A percentile compares a stretch with the other conserved stretches of the same genome.
phyloP scores from a whole-genome alignment of 2,113 vertebrate species.

The Amphilophus citrinellus region DNA sequence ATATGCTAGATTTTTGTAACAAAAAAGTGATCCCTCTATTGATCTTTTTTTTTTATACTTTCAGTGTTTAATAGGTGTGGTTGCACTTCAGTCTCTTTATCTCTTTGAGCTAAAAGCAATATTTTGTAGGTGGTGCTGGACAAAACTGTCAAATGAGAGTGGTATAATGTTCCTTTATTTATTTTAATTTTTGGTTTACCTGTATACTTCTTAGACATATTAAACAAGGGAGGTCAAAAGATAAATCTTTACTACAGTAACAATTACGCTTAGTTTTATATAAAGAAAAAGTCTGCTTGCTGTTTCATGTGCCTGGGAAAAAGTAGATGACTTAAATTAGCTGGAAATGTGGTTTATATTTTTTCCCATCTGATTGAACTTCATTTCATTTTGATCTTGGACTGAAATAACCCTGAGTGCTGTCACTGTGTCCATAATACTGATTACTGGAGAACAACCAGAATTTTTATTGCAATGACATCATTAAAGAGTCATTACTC shows the following conservation, averaged over 20 bases:
- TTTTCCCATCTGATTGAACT: neutral
- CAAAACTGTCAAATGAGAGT: too few relatives aligned
- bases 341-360: neutral
- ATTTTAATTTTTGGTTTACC: too few relatives aligned
- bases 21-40: neutral
- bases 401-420: conserved; percentile 19
- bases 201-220: neutral
- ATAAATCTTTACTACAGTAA: neutral
- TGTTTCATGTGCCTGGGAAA: neutral
- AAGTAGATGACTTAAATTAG: neutral
- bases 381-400: conserved; percentile 7
- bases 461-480: conserved; percentile 34
- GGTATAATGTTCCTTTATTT: too few relatives aligned
- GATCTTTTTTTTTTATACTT: neutral
- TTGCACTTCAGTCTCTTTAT: too few relatives aligned
- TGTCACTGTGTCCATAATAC: conserved; percentile 30
- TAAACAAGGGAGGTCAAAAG: neutral
- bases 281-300: neutral
- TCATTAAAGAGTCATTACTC: conserved; percentile 21
- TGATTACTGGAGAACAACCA: conserved; percentile 20
- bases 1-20: neutral
- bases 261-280: neutral
- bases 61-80: neutral
- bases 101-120: too few relatives aligned
- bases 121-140: too few relatives aligned